Base-by-base conservation (phyloP, 2,797 vertebrate species). In the Tokudaia tokunoshimensis region DNA sequence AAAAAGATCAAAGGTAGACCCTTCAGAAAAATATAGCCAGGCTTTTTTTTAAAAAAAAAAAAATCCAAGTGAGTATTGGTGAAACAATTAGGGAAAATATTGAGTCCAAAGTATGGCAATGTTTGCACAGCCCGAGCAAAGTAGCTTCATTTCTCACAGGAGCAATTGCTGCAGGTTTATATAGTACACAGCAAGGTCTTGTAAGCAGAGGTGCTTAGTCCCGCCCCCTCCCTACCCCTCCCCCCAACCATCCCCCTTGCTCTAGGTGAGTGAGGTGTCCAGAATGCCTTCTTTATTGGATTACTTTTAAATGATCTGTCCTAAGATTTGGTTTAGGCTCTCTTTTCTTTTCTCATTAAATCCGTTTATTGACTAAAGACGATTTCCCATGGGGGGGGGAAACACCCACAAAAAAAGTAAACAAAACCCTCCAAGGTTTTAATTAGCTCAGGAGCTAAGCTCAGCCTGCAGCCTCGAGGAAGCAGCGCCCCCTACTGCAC, bases 401-500 rank as follows among this genome's bases (percentile, higher is more conserved):
- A 29, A 22, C 59, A 61, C 24, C 1, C 22, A 65, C 41, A 79
- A 65, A 37, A 37, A 44, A 78, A 7, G 9, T 11, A 24, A 47
- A 72, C 52, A 78, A 59, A 89, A 50, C 10, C 57, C 34, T 47
- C 57, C 34, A 17, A 14, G 15, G 29, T 76, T 80, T 59, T 9
- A 55, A 24, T 50, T 24, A 4, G 13, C 5, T 22, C 31, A 3
- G 3, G 31, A 50, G n/a, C 37, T 0, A 29, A 85, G 31, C 10
- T 1, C 0, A 2, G 6, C 41, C 0, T 2, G 22, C 79, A n/a
- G 55, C 41, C 5, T 72, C 9, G 0, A 85, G 41, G 72, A 74
- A 55, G 65, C 95, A 92, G 94, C 93, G 92, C 67, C 92, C 93
- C 93, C 97, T 97, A n/a, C 76, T 5, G 88, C 31, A 34, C 20